A percentile compares a stretch with the other conserved stretches of the same genome.
phyloP scores from a whole-genome alignment of 1,140 invertebrate genomes.

The Lasaia peninsularis region DNA sequence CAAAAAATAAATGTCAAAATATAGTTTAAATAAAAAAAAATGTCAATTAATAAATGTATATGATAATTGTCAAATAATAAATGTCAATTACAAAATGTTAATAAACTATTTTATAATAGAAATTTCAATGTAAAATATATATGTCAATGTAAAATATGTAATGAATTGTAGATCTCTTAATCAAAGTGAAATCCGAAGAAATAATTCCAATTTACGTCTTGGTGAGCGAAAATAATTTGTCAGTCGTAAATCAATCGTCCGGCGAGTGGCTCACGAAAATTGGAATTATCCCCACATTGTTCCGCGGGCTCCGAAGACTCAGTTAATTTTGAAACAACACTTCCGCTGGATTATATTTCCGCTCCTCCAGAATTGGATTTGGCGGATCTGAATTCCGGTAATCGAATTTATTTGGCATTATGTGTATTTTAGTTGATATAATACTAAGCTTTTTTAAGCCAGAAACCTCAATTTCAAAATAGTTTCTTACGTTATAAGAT shows the following conservation, averaged over 20 bases:
- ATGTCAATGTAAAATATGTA: no score
- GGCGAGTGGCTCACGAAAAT: not conserved
- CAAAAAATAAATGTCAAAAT: no score
- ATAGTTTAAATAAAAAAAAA: no score
- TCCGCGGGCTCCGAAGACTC: not conserved
- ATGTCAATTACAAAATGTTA: no score
- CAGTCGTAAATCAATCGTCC: slow-evolving; percentile 2
- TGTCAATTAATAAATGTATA: no score
- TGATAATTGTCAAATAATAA: no score
- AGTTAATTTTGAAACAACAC: slow-evolving; percentile 5
- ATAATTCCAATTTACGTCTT: slow-evolving; percentile 5
- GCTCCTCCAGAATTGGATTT: not conserved
- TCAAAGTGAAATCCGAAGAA: not conserved
- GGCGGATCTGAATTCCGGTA: not conserved
- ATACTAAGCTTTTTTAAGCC: no score
- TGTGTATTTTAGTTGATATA: no score
- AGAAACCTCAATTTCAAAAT: no score
- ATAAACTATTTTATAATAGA: no score
- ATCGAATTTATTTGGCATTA: not conserved
- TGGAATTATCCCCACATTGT: not conserved
- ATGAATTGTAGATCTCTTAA: not conserved
- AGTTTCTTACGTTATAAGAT: no score
- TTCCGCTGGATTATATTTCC: not conserved
- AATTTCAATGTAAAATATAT: no score
- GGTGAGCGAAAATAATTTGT: not conserved